Conservation (phyloP, 2,888 invertebrate species). For the Oxystoma pomonae region DNA sequence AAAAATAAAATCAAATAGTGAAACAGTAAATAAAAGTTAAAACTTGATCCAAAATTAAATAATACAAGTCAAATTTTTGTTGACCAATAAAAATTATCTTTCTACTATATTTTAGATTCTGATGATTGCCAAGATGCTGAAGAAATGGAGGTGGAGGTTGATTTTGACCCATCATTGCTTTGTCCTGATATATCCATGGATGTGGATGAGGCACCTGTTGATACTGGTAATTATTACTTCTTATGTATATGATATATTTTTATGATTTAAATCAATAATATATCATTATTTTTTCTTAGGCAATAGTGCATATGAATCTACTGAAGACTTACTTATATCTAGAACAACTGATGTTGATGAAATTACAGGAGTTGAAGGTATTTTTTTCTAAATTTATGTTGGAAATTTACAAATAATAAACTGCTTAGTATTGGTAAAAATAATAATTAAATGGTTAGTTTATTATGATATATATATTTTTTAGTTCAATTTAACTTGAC, state of each 20-base stretch:
- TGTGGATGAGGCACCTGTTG: constrained; percentile 39
- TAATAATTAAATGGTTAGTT: too few relatives aligned
- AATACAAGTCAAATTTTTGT: too few relatives aligned
- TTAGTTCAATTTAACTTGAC: constrained; percentile 38
- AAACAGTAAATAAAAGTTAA: too few relatives aligned
- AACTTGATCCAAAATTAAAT: too few relatives aligned
- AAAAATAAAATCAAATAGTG: too few relatives aligned
- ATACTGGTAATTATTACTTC: constrained; percentile 27
- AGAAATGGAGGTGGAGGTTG: constrained; percentile 29
- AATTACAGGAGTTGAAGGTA: constrained; percentile 40
- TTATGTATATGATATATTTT: not conserved
- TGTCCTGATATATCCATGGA: constrained; percentile 45
- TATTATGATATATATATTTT: too few relatives aligned
- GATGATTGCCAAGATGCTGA: constrained; percentile 2
- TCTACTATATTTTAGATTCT: too few relatives aligned
- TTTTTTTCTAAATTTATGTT: too few relatives aligned
- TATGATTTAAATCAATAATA: not conserved
- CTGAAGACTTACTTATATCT: not conserved
- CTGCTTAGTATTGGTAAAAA: too few relatives aligned
- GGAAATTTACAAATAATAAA: too few relatives aligned
- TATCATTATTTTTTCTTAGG: not conserved
- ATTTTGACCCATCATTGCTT: constrained; percentile 40
- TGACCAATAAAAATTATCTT: too few relatives aligned
- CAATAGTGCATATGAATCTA: not conserved
- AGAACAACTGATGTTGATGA: constrained; percentile 31